These are phyloP conservation scores for Unio pictorum DNA, from an alignment of 2,888 invertebrate species.

Conservation along the genomic window DNA sequence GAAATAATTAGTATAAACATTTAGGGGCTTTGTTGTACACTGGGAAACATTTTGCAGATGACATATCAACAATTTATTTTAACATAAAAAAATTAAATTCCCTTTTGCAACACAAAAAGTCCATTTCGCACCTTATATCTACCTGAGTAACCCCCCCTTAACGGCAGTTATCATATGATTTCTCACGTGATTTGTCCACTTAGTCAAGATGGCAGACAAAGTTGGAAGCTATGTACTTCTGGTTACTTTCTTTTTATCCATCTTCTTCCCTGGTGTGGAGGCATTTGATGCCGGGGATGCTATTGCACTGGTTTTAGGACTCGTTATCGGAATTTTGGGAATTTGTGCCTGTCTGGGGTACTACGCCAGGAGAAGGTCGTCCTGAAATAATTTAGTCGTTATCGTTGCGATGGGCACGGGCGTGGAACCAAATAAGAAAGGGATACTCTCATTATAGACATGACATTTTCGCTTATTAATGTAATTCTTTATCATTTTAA, in stretches of 20 bases:
- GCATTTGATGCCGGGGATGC: conserved; percentile 72
- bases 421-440: too few relatives aligned
- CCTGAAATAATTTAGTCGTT: conserved; percentile 1
- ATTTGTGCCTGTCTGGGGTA: conserved; percentile 71
- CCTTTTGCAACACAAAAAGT: too few relatives aligned
- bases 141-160: background rate
- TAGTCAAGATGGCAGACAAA: conserved; percentile 54
- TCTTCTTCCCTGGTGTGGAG: conserved; percentile 60
- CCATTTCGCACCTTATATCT: background rate
- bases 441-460: too few relatives aligned
- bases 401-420: conserved; percentile 1
- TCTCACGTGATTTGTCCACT: conserved; percentile 38
- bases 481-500: too few relatives aligned
- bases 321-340: conserved; percentile 69
- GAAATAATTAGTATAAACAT: too few relatives aligned
- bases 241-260: conserved; percentile 44
- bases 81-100: too few relatives aligned
- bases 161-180: conserved; percentile 31
- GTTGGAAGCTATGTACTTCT: conserved; percentile 24
- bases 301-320: conserved; percentile 70
- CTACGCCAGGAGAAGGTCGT: conserved; percentile 66
- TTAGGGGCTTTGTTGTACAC: too few relatives aligned
- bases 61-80: too few relatives aligned
- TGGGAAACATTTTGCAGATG: too few relatives aligned
- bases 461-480: too few relatives aligned